Percentiles rank a stretch among this genome's conserved stretches.
phyloP scores from a whole-genome alignment of 2,888 invertebrate genomes.

The Ischnus inquisitorius region DNA sequence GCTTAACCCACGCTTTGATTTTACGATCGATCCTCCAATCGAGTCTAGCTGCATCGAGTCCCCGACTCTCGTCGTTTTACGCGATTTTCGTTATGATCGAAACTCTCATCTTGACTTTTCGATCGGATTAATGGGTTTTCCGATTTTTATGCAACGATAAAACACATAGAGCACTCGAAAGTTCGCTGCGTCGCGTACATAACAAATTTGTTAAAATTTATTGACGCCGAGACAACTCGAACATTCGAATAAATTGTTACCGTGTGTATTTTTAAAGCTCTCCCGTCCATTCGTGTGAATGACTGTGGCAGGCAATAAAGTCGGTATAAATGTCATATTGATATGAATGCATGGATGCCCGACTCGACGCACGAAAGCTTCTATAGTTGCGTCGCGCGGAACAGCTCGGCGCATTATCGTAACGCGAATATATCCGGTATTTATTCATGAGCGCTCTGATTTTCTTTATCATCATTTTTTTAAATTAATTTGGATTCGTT shows the following conservation, averaged over 20 bases:
- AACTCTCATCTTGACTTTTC: slow-evolving; percentile 11
- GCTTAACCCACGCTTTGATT: slow-evolving; percentile 9
- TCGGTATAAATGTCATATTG: slow-evolving; percentile 58
- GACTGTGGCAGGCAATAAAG: slow-evolving; percentile 36
- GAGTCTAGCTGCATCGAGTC: neutral
- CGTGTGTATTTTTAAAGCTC: slow-evolving; percentile 8
- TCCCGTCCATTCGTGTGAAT: slow-evolving; percentile 19
- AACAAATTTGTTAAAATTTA: slow-evolving; percentile 28
- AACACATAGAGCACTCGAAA: neutral
- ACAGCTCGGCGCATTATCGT: slow-evolving; percentile 41
- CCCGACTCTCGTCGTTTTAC: neutral
- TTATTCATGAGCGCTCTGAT: slow-evolving; percentile 42
- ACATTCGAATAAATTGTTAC: slow-evolving; percentile 25
- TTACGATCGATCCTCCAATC: slow-evolving; percentile 29
- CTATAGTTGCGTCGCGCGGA: slow-evolving; percentile 17
- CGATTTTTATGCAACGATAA: neutral
- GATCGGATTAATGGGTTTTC: slow-evolving; percentile 3
- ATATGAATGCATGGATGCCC: slow-evolving; percentile 21
- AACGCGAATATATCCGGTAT: slow-evolving; percentile 41
- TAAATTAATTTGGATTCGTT: slow-evolving; percentile 40
- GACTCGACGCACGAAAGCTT: slow-evolving; percentile 8
- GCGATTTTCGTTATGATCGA: slow-evolving; percentile 16
- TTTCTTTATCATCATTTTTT: slow-evolving; percentile 18
- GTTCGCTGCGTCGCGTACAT: neutral
- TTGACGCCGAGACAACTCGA: neutral